Base-by-base conservation (phyloP, 2,797 vertebrate genomes). In the Naso thynnoides region DNA sequence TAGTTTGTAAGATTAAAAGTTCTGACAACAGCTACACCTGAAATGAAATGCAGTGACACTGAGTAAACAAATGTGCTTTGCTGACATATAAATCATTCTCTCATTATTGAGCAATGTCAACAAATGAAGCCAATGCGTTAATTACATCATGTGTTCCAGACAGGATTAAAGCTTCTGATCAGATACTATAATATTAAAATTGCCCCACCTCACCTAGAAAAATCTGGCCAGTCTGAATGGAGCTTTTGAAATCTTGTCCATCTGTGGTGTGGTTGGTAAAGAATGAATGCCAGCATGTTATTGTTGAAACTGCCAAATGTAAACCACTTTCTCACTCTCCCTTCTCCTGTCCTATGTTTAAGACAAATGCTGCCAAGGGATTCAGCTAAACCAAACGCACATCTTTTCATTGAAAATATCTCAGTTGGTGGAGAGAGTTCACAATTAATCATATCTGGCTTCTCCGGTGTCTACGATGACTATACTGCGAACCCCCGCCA, bases 231-330 rank as follows among this genome's bases (percentile, higher is more conserved):
- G 9, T 53, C 7, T 3, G 0, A 38, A 53, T 23, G 26, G 7
- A 10, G 24, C 13, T 45, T 48, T 33, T 44, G 3, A 18, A 6
- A 64, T 56, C 6, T 33, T 21, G 1, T 36, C 4, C 19, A 52
- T 27, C 19, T 48, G 13, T 57, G 59, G 72, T 5, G 2, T 29
- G n/a, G n/a, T 45, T 42, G 0, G 9, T 39, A 16, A 66, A 64
- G 41, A 82, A 64, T 73, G 41, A 67, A 65, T 57, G 36, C 54
- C 8, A 64, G 31, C 26, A 10, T 36, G 54, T 66, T 59, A 24
- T 59, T 59, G 8, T 73, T 21, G 26, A 10, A 67, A 41, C 5
- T 21, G 24, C 21, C 50, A 47, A 47, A n/a, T 56, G 8, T 16
- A 19, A 80, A 62, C 6, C 2, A 26, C 21, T 50, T 47, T 31